These are phyloP conservation scores for Lobophora halterata DNA, from an alignment of 2,888 invertebrate genomes.

Conservation along the genomic window DNA sequence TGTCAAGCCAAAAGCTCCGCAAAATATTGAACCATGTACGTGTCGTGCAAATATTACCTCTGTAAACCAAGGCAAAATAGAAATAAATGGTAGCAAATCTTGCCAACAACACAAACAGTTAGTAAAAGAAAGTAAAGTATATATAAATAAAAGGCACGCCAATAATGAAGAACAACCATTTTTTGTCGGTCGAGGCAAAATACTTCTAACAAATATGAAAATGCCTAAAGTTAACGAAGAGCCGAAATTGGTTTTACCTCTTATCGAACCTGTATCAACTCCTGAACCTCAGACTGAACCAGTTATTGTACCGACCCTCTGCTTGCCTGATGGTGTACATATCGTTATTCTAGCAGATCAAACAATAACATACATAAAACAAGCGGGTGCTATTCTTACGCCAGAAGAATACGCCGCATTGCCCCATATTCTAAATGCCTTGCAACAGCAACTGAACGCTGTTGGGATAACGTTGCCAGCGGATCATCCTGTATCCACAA, in stretches of 20 bases:
- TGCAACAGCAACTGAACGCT: slow-evolving; percentile 19
- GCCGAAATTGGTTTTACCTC: neutral
- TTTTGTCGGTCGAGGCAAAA: slow-evolving; percentile 60
- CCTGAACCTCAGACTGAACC: neutral
- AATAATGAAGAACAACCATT: slow-evolving; percentile 41
- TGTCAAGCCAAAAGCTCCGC: no score
- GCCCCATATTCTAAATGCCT: slow-evolving; percentile 16
- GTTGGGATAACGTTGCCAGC: slow-evolving; percentile 15
- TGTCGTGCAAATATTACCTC: slow-evolving; percentile 21
- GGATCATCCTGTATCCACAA: neutral
- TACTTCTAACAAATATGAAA: slow-evolving; percentile 57
- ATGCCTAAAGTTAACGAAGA: slow-evolving; percentile 1
- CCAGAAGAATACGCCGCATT: slow-evolving; percentile 16
- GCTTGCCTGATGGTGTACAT: slow-evolving; percentile 39
- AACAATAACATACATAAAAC: slow-evolving; percentile 25
- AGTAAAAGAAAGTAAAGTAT: slow-evolving; percentile 34
- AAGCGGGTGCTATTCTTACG: slow-evolving; percentile 21
- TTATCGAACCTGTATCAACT: neutral
- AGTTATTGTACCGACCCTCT: slow-evolving; percentile 2
- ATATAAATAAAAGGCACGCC: slow-evolving; percentile 38
- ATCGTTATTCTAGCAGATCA: slow-evolving; percentile 40
- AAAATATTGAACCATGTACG: slow-evolving; percentile 20
- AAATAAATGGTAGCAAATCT: slow-evolving; percentile 32
- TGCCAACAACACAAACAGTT: slow-evolving; percentile 19
- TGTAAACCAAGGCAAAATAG: slow-evolving; percentile 21